These are phyloP conservation scores for Xestobium rufovillosum DNA, from an alignment of 2,888 invertebrate genomes.

Conservation along the genomic window DNA sequence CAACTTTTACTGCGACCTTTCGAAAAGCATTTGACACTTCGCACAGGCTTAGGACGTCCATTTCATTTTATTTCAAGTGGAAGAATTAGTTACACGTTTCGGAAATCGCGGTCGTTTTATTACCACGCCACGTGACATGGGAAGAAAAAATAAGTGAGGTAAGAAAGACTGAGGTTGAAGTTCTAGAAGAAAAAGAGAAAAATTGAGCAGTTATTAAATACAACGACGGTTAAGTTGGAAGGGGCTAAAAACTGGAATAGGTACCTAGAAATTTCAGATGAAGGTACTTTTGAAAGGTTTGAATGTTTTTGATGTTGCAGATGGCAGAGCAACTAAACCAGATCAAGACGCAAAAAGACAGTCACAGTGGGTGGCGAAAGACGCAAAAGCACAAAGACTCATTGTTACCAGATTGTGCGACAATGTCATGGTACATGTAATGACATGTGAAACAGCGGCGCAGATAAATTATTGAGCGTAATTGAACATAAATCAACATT, in stretches of 20 bases:
- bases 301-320: constrained; percentile 15
- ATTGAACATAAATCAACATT: constrained; percentile 34
- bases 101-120: too few relatives aligned
- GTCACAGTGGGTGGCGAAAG: constrained; percentile 20
- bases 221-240: too few relatives aligned
- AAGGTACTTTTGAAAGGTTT: constrained; percentile 12
- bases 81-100: too few relatives aligned
- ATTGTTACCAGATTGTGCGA: constrained; percentile 24
- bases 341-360: not conserved
- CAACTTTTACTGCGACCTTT: too few relatives aligned
- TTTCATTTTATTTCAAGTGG: too few relatives aligned
- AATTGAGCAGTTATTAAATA: too few relatives aligned
- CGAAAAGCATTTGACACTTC: too few relatives aligned
- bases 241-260: constrained; percentile 16
- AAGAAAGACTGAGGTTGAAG: too few relatives aligned
- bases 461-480: constrained; percentile 26
- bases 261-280: constrained; percentile 21
- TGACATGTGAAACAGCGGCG: constrained; percentile 25
- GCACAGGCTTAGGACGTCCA: too few relatives aligned
- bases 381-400: constrained; percentile 25
- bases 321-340: constrained; percentile 11
- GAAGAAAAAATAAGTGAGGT: too few relatives aligned
- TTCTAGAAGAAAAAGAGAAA: too few relatives aligned
- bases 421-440: constrained; percentile 23
- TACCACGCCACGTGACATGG: too few relatives aligned